phyloP scores from a whole-genome alignment of 2,888 invertebrate species.

The Sesia bembeciformis region DNA sequence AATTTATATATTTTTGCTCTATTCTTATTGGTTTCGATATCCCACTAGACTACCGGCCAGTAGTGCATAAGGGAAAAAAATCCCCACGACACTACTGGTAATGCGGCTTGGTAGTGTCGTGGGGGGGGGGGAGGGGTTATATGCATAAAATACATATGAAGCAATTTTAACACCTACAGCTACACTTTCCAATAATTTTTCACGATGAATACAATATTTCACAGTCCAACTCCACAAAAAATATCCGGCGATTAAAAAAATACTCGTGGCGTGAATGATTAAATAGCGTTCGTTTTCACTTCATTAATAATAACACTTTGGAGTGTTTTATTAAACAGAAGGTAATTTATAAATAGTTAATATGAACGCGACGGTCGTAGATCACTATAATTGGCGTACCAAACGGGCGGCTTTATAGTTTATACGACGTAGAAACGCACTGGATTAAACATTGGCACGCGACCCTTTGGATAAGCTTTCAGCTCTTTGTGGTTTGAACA shows the following conservation, averaged over 20 bases:
- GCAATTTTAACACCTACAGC: no score
- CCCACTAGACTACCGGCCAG: no score
- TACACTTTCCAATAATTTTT: no score
- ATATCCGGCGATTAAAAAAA: conserved; percentile 6
- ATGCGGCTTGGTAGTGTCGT: no score
- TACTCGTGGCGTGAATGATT: conserved; percentile 40
- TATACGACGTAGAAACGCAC: conserved; percentile 37
- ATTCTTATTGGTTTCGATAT: no score
- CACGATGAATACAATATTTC: no score
- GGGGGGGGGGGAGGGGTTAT: no score
- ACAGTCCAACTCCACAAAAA: background rate
- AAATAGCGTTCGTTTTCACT: conserved; percentile 52
- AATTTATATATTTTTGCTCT: no score
- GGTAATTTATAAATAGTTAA: conserved; percentile 61
- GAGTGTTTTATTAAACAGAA: conserved; percentile 53
- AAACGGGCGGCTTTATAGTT: conserved; percentile 41
- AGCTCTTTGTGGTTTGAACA: background rate
- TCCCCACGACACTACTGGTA: no score
- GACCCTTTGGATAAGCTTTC: conserved; percentile 11
- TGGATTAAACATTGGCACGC: conserved; percentile 47
- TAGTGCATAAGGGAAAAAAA: no score
- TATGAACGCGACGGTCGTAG: conserved; percentile 49
- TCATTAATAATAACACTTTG: conserved; percentile 63
- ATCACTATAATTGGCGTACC: conserved; percentile 61
- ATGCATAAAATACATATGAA: no score